Evolutionary conservation across 2,113 vertebrate genomes (phyloP).

Genomic region (Peromyscus californicus): DNA sequence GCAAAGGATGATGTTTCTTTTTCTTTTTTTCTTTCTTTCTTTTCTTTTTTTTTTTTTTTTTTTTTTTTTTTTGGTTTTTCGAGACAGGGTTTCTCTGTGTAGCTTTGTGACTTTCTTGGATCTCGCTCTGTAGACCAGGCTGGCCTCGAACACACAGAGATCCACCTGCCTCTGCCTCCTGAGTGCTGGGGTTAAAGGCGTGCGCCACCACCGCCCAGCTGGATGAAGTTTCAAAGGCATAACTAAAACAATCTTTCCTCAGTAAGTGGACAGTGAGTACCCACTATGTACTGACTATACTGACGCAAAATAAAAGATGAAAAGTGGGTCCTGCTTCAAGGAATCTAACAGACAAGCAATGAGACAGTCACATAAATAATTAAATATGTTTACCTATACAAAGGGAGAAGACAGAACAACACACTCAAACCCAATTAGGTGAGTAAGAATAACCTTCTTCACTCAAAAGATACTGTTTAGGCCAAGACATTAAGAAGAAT

Average conservation of each 20-base stretch:
- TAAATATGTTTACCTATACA: not conserved
- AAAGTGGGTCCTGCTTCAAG: not conserved
- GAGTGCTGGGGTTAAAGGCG: too few species aligned
- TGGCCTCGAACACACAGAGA: too few species aligned
- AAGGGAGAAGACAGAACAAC: not conserved
- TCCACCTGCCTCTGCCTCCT: too few species aligned
- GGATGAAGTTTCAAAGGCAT: constrained; percentile 17
- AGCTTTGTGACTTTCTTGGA: too few species aligned
- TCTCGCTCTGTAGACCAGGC: too few species aligned
- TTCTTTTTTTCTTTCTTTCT: too few species aligned
- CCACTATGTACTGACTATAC: not conserved
- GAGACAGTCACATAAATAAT: constrained; percentile 5
- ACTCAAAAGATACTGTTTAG: constrained; percentile 20
- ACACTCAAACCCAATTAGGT: not conserved
- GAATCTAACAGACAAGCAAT: not conserved
- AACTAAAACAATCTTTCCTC: constrained; percentile 55
- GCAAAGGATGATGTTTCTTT: not conserved
- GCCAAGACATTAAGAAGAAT: not conserved
- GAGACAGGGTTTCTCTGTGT: too few species aligned
- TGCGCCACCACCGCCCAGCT: too few species aligned
- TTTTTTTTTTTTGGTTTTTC: too few species aligned
- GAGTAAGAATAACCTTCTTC: constrained; percentile 7
- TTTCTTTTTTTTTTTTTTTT: too few species aligned
- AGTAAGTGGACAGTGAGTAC: not conserved
- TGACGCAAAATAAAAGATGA: constrained; percentile 32